Conservation (phyloP, 2,888 invertebrate genomes). For the Dolichomitus sp. region DNA sequence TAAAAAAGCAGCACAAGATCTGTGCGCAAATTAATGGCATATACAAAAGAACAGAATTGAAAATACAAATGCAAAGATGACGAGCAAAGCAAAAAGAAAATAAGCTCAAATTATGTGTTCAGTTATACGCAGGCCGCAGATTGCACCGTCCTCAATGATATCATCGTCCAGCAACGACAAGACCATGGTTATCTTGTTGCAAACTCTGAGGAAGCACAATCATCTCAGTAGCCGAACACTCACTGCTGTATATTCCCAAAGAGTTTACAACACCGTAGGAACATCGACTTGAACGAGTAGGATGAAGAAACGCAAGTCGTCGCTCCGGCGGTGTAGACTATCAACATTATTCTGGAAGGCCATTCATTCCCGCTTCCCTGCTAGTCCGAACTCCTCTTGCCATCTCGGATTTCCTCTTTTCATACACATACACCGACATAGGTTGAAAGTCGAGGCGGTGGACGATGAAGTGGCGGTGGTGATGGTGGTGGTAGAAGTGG, state of each 20-base stretch:
- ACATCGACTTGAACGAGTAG: slow-evolving; percentile 30
- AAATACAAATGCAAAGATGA: not conserved
- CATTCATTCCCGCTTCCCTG: slow-evolving; percentile 45
- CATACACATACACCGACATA: slow-evolving; percentile 1
- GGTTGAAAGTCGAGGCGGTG: slow-evolving; percentile 51
- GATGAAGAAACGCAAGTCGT: slow-evolving; percentile 31
- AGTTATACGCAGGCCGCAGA: not conserved
- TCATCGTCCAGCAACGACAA: not conserved
- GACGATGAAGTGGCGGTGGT: slow-evolving; percentile 59
- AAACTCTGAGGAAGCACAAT: slow-evolving; percentile 1
- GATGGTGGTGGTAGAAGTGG: slow-evolving; percentile 46
- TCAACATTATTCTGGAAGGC: slow-evolving; percentile 43
- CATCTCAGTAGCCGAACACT: slow-evolving; percentile 9
- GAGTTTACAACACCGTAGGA: slow-evolving; percentile 34
- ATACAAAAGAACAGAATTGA: too few species aligned
- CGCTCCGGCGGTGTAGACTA: slow-evolving; percentile 35
- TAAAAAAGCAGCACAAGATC: too few species aligned
- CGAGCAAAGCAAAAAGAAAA: not conserved
- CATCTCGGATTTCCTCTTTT: slow-evolving; percentile 56
- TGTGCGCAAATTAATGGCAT: too few species aligned
- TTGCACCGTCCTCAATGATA: not conserved
- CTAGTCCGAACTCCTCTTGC: slow-evolving; percentile 5
- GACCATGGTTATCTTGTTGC: slow-evolving; percentile 21
- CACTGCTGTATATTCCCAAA: not conserved
- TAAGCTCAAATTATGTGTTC: not conserved